phyloP scores from a whole-genome alignment of 2,888 invertebrate species.

The Gerosis bhagava region DNA sequence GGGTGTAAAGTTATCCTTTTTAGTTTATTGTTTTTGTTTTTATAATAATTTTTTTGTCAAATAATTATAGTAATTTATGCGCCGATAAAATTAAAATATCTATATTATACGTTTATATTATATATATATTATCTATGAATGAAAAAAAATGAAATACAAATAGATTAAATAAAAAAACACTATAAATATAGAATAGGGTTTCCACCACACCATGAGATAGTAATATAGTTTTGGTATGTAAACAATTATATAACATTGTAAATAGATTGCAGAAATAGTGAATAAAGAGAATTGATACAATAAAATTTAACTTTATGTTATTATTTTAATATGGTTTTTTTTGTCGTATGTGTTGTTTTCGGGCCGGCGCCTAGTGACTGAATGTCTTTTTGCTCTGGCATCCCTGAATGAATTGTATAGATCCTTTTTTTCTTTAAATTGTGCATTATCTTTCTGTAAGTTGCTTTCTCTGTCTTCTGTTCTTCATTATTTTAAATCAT shows the following conservation, averaged over 20 bases:
- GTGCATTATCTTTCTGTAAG: slow-evolving; percentile 78
- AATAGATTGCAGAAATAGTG: slow-evolving; percentile 73
- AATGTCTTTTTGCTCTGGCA: slow-evolving; percentile 61
- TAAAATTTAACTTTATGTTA: slow-evolving; percentile 74
- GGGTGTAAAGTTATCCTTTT: slow-evolving; percentile 78
- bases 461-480: slow-evolving; percentile 81
- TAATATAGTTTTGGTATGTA: slow-evolving; percentile 78
- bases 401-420: slow-evolving; percentile 55
- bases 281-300: slow-evolving; percentile 77
- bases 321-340: slow-evolving; percentile 76
- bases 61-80: slow-evolving; percentile 81
- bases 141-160: slow-evolving; percentile 79
- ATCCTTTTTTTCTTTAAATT: slow-evolving; percentile 68
- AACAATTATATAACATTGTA: slow-evolving; percentile 77
- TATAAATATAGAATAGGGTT: slow-evolving; percentile 80
- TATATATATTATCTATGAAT: no score
- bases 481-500: slow-evolving; percentile 80
- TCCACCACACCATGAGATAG: slow-evolving; percentile 73
- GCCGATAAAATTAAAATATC: slow-evolving; percentile 65
- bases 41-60: no score
- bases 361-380: no score
- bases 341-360: slow-evolving; percentile 61
- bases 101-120: slow-evolving; percentile 72
- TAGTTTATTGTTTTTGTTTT: slow-evolving; percentile 67
- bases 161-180: slow-evolving; percentile 77